phyloP scores from a whole-genome alignment of 1,140 invertebrate species.

The Subanguina moxae region DNA sequence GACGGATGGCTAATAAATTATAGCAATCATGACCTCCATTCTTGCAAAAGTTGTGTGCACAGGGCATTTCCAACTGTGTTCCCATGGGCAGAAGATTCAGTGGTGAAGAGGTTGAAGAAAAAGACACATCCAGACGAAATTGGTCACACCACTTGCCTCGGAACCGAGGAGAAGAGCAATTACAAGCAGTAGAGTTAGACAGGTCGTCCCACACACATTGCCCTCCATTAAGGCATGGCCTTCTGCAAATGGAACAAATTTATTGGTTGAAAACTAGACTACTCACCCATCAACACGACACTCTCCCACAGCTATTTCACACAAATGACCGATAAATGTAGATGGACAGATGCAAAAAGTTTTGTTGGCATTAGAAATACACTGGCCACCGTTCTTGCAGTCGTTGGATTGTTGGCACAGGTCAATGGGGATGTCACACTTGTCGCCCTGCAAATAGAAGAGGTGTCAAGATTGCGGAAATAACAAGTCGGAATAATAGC shows the following conservation, averaged over 20 bases:
- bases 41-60: constrained; percentile 6
- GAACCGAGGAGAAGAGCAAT: not conserved
- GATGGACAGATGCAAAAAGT: constrained; percentile 14
- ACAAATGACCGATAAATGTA: not conserved
- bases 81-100: not conserved
- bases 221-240: constrained; percentile 1
- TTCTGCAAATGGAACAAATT: not conserved
- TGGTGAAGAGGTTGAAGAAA: not conserved
- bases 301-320: not conserved
- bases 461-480: no score
- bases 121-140: not conserved
- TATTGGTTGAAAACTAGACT: not conserved
- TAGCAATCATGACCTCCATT: constrained; percentile 8
- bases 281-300: constrained; percentile 10
- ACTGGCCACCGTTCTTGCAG: constrained; percentile 5
- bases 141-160: constrained; percentile 1
- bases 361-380: constrained; percentile 5
- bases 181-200: not conserved
- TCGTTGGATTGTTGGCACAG: not conserved
- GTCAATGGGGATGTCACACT: not conserved
- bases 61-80: not conserved
- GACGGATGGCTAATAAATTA: no score
- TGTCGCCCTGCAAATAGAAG: constrained; percentile 9
- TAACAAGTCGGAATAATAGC: no score
- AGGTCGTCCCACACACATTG: constrained; percentile 1